A percentile compares a stretch with the other conserved stretches of the same genome.
phyloP scores from a whole-genome alignment of 2,888 invertebrate species.

The Agrochola circellaris region DNA sequence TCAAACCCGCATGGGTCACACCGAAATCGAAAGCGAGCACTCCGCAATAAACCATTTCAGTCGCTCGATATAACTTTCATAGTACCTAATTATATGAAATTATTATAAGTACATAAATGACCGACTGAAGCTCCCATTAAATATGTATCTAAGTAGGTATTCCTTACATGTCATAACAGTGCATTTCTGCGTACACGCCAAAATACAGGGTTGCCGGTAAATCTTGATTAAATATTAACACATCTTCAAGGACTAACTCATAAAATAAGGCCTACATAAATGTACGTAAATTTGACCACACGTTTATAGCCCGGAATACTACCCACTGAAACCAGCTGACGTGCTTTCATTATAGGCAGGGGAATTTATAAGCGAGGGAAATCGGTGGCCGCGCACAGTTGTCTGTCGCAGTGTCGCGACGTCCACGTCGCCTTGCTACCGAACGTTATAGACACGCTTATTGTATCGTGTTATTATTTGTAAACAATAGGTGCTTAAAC shows the following conservation, averaged over 20 bases:
- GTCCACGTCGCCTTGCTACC: constrained; percentile 56
- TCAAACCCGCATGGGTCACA: constrained; percentile 33
- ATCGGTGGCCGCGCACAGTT: constrained; percentile 78
- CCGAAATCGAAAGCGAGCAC: constrained; percentile 27
- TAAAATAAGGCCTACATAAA: constrained; percentile 21
- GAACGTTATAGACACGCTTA: constrained; percentile 34
- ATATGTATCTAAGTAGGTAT: neutral
- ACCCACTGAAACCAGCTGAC: constrained; percentile 81
- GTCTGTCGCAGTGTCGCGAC: constrained; percentile 73
- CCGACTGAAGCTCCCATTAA: constrained; percentile 19
- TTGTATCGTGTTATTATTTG: constrained; percentile 57
- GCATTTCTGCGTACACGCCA: constrained; percentile 46
- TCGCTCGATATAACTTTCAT: constrained; percentile 10
- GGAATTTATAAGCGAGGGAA: constrained; percentile 85
- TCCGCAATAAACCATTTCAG: constrained; percentile 17
- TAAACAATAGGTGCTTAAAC: constrained; percentile 59
- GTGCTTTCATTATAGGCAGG: constrained; percentile 79
- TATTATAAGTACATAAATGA: constrained; percentile 5
- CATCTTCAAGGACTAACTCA: constrained; percentile 47
- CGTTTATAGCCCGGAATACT: constrained; percentile 78
- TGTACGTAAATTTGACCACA: constrained; percentile 38
- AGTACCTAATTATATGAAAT: constrained; percentile 12
- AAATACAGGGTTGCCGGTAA: constrained; percentile 31
- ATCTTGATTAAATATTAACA: constrained; percentile 49
- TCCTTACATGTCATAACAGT: constrained; percentile 17